These are phyloP conservation scores for Neosilurus mollespiculum DNA, from an alignment of 2,797 vertebrate genomes.

Conservation along the genomic window DNA sequence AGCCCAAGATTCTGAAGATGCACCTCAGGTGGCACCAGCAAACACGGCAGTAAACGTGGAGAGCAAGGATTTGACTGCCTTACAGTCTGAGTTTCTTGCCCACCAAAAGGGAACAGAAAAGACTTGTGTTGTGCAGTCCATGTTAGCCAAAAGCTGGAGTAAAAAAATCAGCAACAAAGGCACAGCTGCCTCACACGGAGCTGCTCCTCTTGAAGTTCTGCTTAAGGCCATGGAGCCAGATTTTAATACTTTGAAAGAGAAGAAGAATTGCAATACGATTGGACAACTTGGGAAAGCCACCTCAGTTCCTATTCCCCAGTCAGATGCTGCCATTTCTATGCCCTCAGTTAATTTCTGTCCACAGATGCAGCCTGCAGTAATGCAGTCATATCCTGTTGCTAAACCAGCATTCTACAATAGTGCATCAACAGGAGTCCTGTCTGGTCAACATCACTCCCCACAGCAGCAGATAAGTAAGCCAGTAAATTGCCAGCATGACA, in stretches of 20 bases:
- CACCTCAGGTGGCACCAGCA: slow-evolving; percentile 55
- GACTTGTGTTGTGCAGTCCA: slow-evolving; percentile 61
- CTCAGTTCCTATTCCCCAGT: slow-evolving; percentile 69
- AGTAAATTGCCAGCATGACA: slow-evolving; percentile 75
- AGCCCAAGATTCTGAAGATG: slow-evolving; percentile 73
- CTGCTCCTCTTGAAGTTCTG: slow-evolving; percentile 91
- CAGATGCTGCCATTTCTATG: slow-evolving; percentile 71
- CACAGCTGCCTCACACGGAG: slow-evolving; percentile 72
- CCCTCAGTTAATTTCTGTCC: slow-evolving; percentile 68
- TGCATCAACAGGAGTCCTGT: slow-evolving; percentile 65
- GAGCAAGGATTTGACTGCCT: slow-evolving; percentile 60
- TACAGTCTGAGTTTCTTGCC: slow-evolving; percentile 66
- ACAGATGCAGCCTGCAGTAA: slow-evolving; percentile 70
- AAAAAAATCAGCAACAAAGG: slow-evolving; percentile 72
- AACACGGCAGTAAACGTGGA: slow-evolving; percentile 63
- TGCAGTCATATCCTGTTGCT: slow-evolving; percentile 76
- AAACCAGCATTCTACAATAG: slow-evolving; percentile 76
- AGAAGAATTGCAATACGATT: slow-evolving; percentile 73
- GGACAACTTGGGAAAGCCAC: slow-evolving; percentile 76
- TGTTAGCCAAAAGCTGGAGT: slow-evolving; percentile 67
- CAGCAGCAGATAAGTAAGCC: slow-evolving; percentile 72
- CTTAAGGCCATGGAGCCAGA: slow-evolving; percentile 98
- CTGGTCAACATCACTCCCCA: slow-evolving; percentile 66
- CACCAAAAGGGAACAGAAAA: slow-evolving; percentile 64
- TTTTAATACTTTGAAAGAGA: slow-evolving; percentile 87